These are phyloP conservation scores for Thymelicus acteon DNA, from an alignment of 2,888 invertebrate species.

Conservation along the genomic window DNA sequence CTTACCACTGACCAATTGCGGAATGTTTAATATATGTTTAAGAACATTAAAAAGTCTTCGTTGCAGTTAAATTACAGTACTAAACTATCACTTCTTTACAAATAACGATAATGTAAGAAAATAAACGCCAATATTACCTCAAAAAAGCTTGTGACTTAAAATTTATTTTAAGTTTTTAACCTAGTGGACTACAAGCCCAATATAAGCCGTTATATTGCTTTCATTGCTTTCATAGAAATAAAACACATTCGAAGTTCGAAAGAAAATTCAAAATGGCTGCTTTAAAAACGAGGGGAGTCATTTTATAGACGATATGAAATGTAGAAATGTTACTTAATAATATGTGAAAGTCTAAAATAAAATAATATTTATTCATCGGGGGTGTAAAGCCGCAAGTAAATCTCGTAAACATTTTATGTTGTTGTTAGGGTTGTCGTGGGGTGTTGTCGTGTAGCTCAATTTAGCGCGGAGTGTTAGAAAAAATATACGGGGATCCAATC, in stretches of 20 bases:
- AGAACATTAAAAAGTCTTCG: no score
- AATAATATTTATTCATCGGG: constrained; percentile 13
- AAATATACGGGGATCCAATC: constrained; percentile 18
- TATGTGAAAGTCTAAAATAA: neutral
- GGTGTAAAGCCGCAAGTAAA: constrained; percentile 16
- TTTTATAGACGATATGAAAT: neutral
- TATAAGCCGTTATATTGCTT: no score
- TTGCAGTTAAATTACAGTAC: no score
- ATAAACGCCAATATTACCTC: no score
- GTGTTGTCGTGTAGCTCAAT: constrained; percentile 18
- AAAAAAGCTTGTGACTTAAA: no score
- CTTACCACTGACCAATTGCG: no score
- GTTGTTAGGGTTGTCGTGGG: constrained; percentile 29
- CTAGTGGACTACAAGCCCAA: no score
- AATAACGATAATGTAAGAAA: no score
- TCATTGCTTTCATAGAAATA: neutral
- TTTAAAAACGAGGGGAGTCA: neutral
- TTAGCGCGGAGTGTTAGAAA: constrained; percentile 23
- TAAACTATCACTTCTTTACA: no score
- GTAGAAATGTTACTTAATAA: neutral
- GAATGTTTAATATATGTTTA: no score
- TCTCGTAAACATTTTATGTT: constrained; percentile 22
- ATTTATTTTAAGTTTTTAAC: no score
- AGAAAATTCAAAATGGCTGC: neutral
- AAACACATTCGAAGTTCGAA: neutral